Evolutionary conservation across 2,113 vertebrate species (phyloP).

Genomic region (Ophiodon elongatus): DNA sequence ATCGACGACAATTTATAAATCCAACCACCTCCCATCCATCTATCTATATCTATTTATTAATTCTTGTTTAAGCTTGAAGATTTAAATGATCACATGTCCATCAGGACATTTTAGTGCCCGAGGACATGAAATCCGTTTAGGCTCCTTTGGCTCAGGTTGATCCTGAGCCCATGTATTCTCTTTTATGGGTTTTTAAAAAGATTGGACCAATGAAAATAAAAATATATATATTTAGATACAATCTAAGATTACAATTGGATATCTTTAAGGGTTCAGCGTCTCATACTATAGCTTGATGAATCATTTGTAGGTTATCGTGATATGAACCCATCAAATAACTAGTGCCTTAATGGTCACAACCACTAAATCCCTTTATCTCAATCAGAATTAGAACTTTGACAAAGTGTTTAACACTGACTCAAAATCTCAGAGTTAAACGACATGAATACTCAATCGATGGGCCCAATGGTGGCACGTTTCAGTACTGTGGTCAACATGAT

Average conservation of each 20-base stretch:
- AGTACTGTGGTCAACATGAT: conserved; percentile 71
- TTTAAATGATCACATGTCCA: neutral
- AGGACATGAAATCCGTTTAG: neutral
- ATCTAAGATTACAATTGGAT: neutral
- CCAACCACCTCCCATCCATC: neutral
- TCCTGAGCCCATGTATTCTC: neutral
- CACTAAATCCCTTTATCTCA: neutral
- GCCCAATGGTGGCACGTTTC: conserved; percentile 1
- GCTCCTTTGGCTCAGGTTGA: neutral
- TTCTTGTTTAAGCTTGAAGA: neutral
- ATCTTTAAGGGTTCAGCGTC: neutral
- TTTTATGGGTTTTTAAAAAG: neutral
- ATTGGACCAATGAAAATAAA: neutral
- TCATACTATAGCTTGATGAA: neutral
- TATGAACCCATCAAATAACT: neutral
- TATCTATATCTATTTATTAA: neutral
- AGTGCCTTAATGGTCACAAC: neutral
- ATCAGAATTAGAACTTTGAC: neutral
- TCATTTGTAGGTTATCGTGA: neutral
- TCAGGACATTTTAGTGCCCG: neutral
- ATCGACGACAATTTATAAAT: neutral
- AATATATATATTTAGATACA: neutral
- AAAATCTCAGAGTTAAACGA: neutral
- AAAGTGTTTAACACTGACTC: neutral
- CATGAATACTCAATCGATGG: neutral